Base-by-base conservation (phyloP, 2,113 vertebrate genomes). In the Oplegnathus fasciatus region DNA sequence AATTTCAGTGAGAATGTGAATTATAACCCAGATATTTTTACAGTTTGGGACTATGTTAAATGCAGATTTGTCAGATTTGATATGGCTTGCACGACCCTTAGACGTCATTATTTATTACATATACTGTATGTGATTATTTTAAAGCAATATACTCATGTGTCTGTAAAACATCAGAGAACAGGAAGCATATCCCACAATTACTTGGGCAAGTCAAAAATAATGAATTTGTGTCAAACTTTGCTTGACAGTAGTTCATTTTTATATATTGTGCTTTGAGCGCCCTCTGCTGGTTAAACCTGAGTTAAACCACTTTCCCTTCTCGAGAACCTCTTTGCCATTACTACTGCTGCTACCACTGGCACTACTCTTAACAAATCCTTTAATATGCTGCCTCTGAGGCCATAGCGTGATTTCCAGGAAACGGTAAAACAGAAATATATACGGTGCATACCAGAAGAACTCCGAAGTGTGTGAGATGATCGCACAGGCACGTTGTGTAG, bases 391-490 rank as follows among this genome's bases (percentile, higher is more conserved):
- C n/a, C 34, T 64, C 66, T 68, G 26, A n/a, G 60, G 9, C 2
- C 40, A 40, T 28, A 13, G 32, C 3, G 1, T 17, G 18, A 20
- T 64, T 44, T 72, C 40, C 5, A 57, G 28, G 10, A 85, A 81
- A 66, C 4, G 1, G 17, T n/a, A 24, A 37, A 48, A 68, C 3
- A 58, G n/a, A 6, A 24, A 32, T 1, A 17, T 1, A 17, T 46
- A 18, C 15, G 81, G 81, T 10, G 34, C 90, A 79, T 94, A 99
- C 98, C 96, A 98, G 78, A 71, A 98, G 94, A 73, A 98, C 95
- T 88, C 97, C 97, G 87, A 99, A 99, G 94, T 99, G 97, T 69
- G 98, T 98, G 90, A 99, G 97, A 80, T 98, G 97, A 90, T 97
- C 94, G 94, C 97, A 99, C 82, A 96, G 94, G 86, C 97, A 99